A percentile compares a stretch with the other conserved stretches of the same genome.
These are phyloP conservation scores for Pachyseris speciosa DNA, from an alignment of 64 coral and sea anemone genomes.

Conservation along the genomic window DNA sequence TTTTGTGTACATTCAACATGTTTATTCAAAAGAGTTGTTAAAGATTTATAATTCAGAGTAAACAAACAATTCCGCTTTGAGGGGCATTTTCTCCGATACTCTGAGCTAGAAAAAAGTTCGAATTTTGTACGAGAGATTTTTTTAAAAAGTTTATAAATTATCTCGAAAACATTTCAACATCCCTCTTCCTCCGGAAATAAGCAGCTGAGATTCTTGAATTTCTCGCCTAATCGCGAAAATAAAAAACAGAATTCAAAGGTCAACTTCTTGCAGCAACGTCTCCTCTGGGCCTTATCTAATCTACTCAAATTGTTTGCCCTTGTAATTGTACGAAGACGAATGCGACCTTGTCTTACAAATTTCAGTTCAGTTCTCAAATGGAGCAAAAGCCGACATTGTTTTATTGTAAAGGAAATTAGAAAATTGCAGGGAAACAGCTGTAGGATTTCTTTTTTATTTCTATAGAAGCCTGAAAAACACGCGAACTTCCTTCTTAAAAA, in stretches of 20 bases:
- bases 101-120: conserved; percentile 37
- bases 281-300: conserved; percentile 42
- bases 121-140: background rate
- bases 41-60: conserved; percentile 98
- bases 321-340: conserved; percentile 24
- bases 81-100: conserved; percentile 4
- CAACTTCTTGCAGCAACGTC: conserved; percentile 24
- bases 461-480: background rate
- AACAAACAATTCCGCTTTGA: conserved; percentile 80
- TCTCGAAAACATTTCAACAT: background rate
- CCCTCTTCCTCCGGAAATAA: conserved; percentile 2
- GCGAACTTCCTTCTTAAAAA: background rate
- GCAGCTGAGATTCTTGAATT: conserved; percentile 7
- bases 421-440: conserved; percentile 7
- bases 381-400: background rate
- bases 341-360: conserved; percentile 8
- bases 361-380: conserved; percentile 1
- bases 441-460: background rate
- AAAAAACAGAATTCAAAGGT: conserved; percentile 44
- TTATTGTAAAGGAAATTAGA: background rate
- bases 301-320: conserved; percentile 22
- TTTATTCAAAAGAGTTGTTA: conserved; percentile 91
- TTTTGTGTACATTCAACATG: conserved; percentile 80
- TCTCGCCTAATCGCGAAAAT: background rate
- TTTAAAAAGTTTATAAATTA: background rate